A percentile compares a stretch with the other conserved stretches of the same genome.
Conservation (phyloP, 2,113 vertebrate genomes). For the Peromyscus leucopus region DNA sequence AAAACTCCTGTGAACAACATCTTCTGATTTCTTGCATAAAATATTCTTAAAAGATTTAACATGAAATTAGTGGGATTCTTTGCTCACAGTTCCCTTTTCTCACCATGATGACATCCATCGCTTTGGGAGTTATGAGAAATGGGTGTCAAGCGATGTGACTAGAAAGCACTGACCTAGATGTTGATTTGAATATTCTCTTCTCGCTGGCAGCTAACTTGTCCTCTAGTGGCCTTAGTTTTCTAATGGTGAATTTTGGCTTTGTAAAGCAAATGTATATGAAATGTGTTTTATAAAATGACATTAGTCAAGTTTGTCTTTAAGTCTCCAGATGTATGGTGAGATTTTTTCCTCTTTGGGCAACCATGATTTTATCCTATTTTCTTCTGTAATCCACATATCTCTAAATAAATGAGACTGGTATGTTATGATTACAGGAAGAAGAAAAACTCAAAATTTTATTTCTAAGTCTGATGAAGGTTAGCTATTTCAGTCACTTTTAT, state of each 20-base stretch:
- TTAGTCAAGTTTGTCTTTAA: neutral
- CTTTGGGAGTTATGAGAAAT: neutral
- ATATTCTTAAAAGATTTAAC: neutral
- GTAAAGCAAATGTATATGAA: constrained; percentile 2
- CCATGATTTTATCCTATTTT: neutral
- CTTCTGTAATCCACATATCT: neutral
- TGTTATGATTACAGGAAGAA: neutral
- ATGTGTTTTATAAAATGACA: neutral
- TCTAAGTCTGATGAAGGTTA: neutral
- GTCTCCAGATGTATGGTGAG: neutral
- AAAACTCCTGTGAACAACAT: neutral
- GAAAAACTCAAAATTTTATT: neutral
- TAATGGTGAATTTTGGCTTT: neutral
- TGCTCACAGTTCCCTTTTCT: neutral
- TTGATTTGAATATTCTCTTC: neutral
- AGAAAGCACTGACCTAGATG: neutral
- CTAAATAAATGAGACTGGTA: neutral
- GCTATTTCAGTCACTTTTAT: neutral
- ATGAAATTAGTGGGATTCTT: neutral
- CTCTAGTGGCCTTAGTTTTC: neutral
- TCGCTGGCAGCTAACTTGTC: neutral
- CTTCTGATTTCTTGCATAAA: neutral
- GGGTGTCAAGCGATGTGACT: neutral
- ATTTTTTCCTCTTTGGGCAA: neutral
- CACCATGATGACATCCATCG: neutral